Base-by-base conservation (phyloP, 2,888 invertebrate genomes). In the Dichetophora obliterata region DNA sequence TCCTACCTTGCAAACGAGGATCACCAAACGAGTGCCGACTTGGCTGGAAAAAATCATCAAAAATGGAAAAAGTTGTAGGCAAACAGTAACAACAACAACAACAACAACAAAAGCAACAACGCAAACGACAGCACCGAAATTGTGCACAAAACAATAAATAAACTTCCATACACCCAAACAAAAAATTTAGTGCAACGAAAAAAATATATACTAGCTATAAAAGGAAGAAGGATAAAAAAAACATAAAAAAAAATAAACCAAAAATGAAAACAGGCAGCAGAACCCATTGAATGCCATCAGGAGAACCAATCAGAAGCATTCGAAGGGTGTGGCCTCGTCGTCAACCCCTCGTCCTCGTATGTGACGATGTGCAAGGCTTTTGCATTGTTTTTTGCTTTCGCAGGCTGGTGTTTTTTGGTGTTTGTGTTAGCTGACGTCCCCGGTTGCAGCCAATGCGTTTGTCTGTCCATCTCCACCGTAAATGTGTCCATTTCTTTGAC, bases 261-360 rank as follows among this genome's bases (percentile, higher is more conserved):
- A 27, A 43, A 61, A 37, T n/a, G 31, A 24, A 54, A 24, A 69
- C 9, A 37, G 57, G 71, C 71, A 22, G 59, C 72, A 72, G 54
- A 74, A 61, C 48, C 72, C 61, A 73, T 74, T 48, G 66, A 74
- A 74, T 74, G 74, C 74, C 65, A 66, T 54, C 66, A 27, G 74
- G 24, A 66, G 79, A 80, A 81, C 81, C 81, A 81, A 81, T 81
- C 81, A 81, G 81, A 80, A 81, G 79, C 81, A 75, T 77, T 80
- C 78, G 78, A 81, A 81, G 81, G 81, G 81, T 81, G 81, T 81
- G 81, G 81, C 81, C 77, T 78, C 78, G 78, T 77, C 78, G 73
- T 79, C 80, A 77, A 77, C 78, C 78, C 77, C 78, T 77, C 75
- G 66, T 50, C 68, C 14, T 22, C 68, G 68, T 50, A n/a, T 19